A percentile compares a stretch with the other conserved stretches of the same genome.
Conservation (phyloP, 2,888 invertebrate species). For the Liodrosophila aerea region DNA sequence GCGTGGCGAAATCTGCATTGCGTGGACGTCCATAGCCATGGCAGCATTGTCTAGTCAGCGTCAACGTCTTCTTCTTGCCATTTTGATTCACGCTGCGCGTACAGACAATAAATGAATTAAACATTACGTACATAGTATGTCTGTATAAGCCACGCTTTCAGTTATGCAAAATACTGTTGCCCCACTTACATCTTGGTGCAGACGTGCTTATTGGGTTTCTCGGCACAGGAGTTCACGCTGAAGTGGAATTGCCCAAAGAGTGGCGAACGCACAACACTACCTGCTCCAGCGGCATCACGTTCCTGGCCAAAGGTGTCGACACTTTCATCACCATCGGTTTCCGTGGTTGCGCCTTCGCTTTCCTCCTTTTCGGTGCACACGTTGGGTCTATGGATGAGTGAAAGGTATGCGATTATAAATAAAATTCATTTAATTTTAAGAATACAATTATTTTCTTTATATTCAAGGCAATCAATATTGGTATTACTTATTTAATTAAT, state of each 20-base stretch:
- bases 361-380: slow-evolving; percentile 86
- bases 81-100: slow-evolving; percentile 83
- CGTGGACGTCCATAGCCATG: slow-evolving; percentile 85
- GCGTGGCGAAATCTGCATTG: slow-evolving; percentile 81
- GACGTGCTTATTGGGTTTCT: slow-evolving; percentile 81
- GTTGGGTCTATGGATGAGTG: slow-evolving; percentile 83
- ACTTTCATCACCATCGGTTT: slow-evolving; percentile 61
- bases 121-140: slow-evolving; percentile 8
- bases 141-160: no score
- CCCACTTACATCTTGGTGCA: slow-evolving; percentile 82
- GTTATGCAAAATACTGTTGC: slow-evolving; percentile 24
- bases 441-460: no score
- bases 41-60: slow-evolving; percentile 87
- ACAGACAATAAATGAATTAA: slow-evolving; percentile 14
- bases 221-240: slow-evolving; percentile 82
- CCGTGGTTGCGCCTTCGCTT: slow-evolving; percentile 68
- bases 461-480: no score
- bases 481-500: no score
- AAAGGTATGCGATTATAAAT: not conserved
- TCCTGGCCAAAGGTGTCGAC: slow-evolving; percentile 66
- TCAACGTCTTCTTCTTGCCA: slow-evolving; percentile 85
- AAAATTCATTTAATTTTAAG: no score
- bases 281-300: slow-evolving; percentile 41
- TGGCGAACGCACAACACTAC: slow-evolving; percentile 59
- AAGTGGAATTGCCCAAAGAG: slow-evolving; percentile 80